A percentile compares a stretch with the other conserved stretches of the same genome.
phyloP scores from a whole-genome alignment of 2,797 vertebrate species.

The Ptychobarbus kaznakovi region DNA sequence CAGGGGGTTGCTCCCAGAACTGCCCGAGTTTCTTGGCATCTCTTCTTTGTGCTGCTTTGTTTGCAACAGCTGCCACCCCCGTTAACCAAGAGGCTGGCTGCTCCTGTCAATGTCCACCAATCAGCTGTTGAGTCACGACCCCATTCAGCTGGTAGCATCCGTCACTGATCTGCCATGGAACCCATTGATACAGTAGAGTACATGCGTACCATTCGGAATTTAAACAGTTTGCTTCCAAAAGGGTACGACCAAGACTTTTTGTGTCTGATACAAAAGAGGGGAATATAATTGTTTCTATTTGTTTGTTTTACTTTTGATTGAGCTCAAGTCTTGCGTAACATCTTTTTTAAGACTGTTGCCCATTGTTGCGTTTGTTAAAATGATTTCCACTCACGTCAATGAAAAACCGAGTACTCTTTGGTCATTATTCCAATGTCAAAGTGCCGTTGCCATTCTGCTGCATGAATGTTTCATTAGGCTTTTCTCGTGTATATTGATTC shows the following conservation, averaged over 20 bases:
- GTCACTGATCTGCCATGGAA: constrained; percentile 17
- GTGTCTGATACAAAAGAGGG: not conserved
- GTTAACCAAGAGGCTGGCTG: not conserved
- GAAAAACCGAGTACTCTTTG: not conserved
- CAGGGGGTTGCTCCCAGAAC: not conserved
- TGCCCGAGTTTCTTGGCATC: constrained; percentile 8
- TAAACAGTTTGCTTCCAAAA: not conserved
- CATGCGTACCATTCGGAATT: not conserved
- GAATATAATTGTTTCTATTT: not conserved
- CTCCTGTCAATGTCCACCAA: constrained; percentile 26
- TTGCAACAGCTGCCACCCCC: constrained; percentile 42
- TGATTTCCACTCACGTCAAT: not conserved
- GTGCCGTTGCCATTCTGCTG: not conserved
- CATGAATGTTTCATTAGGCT: constrained; percentile 30
- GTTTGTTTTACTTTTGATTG: constrained; percentile 6
- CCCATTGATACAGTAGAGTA: constrained; percentile 24
- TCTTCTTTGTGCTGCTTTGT: constrained; percentile 25
- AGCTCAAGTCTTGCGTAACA: not conserved
- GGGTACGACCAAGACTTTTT: not conserved
- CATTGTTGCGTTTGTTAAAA: constrained; percentile 6
- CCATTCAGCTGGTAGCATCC: constrained; percentile 40
- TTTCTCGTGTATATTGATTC: constrained; percentile 30
- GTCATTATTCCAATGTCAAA: constrained; percentile 12
- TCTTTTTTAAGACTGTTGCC: not conserved
- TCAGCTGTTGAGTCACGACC: constrained; percentile 48